phyloP scores from a whole-genome alignment of 2,888 invertebrate species.

The Apoda limacodes region DNA sequence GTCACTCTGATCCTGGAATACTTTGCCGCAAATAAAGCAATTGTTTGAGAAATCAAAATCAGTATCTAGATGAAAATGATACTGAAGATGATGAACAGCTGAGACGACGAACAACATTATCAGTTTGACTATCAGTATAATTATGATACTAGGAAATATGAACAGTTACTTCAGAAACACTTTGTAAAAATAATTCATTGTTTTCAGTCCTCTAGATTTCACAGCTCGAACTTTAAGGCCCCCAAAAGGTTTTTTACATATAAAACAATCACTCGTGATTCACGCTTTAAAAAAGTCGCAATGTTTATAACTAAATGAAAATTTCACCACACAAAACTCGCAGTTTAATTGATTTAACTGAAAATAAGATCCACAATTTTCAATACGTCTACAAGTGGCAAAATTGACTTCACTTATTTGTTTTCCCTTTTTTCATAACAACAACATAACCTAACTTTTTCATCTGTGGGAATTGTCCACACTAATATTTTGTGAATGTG shows the following conservation, averaged over 20 bases:
- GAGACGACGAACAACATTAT: constrained; percentile 11
- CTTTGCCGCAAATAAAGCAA: constrained; percentile 8
- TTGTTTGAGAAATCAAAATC: constrained; percentile 9
- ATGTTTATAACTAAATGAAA: constrained; percentile 7
- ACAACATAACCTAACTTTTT: too few species aligned
- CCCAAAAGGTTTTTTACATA: constrained; percentile 14
- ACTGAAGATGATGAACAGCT: too few species aligned
- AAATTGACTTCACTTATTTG: too few species aligned
- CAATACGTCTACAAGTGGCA: constrained; percentile 6
- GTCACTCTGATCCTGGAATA: constrained; percentile 4
- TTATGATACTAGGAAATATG: constrained; percentile 13
- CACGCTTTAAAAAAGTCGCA: constrained; percentile 10
- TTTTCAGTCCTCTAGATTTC: constrained; percentile 15
- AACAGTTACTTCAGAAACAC: constrained; percentile 15
- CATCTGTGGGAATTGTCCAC: too few species aligned
- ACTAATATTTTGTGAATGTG: too few species aligned
- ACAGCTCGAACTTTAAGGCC: constrained; percentile 12
- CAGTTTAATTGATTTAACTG: too few species aligned
- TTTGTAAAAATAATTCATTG: constrained; percentile 11
- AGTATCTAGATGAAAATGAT: constrained; percentile 5
- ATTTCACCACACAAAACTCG: too few species aligned
- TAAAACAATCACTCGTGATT: constrained; percentile 16
- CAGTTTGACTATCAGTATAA: constrained; percentile 12
- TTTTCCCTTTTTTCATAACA: too few species aligned
- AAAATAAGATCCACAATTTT: constrained; percentile 6